A percentile compares a stretch with the other conserved stretches of the same genome.
Conservation (phyloP, 1,140 invertebrate species). For the Colletes gigas region DNA sequence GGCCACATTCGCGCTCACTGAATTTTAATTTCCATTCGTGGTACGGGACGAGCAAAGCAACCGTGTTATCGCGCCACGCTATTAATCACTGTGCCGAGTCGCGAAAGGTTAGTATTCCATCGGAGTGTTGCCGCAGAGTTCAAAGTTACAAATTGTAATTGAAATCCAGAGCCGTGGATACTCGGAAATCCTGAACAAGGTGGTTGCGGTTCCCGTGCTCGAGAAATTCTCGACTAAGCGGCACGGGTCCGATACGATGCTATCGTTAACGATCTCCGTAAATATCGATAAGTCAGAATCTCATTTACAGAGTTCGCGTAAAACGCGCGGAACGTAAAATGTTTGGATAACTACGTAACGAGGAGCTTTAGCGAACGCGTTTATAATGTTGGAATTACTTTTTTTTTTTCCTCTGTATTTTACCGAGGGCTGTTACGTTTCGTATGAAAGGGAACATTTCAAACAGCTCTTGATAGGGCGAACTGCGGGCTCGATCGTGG, state of each 20-base stretch:
- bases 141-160: constrained; percentile 38
- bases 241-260: constrained; percentile 7
- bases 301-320: not conserved
- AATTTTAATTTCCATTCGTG: not conserved
- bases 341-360: too few relatives aligned
- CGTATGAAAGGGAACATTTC: too few relatives aligned
- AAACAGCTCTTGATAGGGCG: too few relatives aligned
- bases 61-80: constrained; percentile 9
- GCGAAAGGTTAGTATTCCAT: constrained; percentile 40
- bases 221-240: constrained; percentile 22
- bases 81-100: constrained; percentile 29
- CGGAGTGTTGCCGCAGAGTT: constrained; percentile 1
- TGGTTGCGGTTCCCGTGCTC: constrained; percentile 17
- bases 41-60: not conserved
- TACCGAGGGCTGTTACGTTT: too few relatives aligned
- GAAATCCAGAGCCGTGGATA: constrained; percentile 21
- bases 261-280: constrained; percentile 22
- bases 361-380: too few relatives aligned
- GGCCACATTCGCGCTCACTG: not conserved
- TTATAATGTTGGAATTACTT: too few relatives aligned
- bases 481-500: too few relatives aligned
- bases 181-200: constrained; percentile 41
- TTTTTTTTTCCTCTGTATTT: too few relatives aligned
- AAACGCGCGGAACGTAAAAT: too few relatives aligned
- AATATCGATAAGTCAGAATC: not conserved